Evolutionary conservation across 2,888 invertebrate species (phyloP).

Genomic region (Mellilla xanthometata): DNA sequence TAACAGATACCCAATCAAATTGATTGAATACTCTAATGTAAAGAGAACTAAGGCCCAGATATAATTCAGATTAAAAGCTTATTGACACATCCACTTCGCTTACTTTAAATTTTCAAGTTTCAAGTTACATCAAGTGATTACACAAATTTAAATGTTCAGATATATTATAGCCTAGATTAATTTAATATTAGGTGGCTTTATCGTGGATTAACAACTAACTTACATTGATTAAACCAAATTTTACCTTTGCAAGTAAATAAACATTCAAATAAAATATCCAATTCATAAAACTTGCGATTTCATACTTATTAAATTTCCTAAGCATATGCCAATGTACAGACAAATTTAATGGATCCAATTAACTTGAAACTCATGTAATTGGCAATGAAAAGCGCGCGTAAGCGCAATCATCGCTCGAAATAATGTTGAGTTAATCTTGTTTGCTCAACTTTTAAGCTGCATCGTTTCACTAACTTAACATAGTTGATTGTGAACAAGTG

Average conservation of each 20-base stretch:
- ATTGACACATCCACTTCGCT: slow-evolving; percentile 11
- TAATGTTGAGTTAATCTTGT: slow-evolving; percentile 13
- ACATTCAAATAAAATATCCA: too few relatives aligned
- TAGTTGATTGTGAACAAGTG: slow-evolving; percentile 45
- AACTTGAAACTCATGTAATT: slow-evolving; percentile 17
- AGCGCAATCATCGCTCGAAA: slow-evolving; percentile 15
- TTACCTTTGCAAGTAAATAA: too few relatives aligned
- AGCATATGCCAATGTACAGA: slow-evolving; percentile 15
- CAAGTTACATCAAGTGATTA: too few relatives aligned
- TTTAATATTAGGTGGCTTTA: too few relatives aligned
- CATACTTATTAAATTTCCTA: slow-evolving; percentile 20
- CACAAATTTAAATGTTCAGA: too few relatives aligned
- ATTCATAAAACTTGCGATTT: too few relatives aligned
- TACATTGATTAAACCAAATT: too few relatives aligned
- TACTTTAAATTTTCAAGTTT: slow-evolving; percentile 20
- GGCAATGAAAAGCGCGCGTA: slow-evolving; percentile 11
- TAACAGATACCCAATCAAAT: slow-evolving; percentile 21
- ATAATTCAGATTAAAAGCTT: slow-evolving; percentile 14
- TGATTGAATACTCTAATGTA: slow-evolving; percentile 19
- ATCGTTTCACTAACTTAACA: slow-evolving; percentile 24
- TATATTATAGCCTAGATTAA: too few relatives aligned
- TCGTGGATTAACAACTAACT: too few relatives aligned
- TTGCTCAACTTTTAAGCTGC: slow-evolving; percentile 20
- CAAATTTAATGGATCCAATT: slow-evolving; percentile 15
- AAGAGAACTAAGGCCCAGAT: slow-evolving; percentile 14